Percentiles rank a stretch among this genome's conserved stretches.
phyloP scores from a whole-genome alignment of 2,113 vertebrate species.

The Poeciliopsis turrubarensis region DNA sequence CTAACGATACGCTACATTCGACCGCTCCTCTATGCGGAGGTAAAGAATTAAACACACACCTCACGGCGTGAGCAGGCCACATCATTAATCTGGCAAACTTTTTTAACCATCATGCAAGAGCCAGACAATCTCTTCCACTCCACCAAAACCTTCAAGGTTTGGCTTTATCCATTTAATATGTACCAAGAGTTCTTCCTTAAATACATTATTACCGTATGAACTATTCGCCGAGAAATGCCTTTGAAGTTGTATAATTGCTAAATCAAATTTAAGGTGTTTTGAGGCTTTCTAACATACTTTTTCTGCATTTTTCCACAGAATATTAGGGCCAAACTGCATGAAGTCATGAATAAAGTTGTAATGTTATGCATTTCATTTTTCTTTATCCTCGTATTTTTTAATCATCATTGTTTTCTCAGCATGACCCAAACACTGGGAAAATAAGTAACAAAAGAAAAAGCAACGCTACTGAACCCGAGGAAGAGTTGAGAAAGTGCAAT shows the following conservation, averaged over 20 bases:
- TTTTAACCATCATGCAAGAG: neutral
- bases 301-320: neutral
- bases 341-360: no score
- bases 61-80: neutral
- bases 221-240: neutral
- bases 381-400: no score
- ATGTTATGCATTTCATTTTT: no score
- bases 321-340: no score
- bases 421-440: neutral
- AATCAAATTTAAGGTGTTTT: neutral
- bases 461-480: no score
- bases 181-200: neutral
- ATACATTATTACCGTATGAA: neutral
- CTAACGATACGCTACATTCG: neutral
- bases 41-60: neutral
- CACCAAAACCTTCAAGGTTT: neutral
- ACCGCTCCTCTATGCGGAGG: neutral
- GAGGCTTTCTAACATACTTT: neutral
- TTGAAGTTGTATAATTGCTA: neutral
- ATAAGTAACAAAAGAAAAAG: neutral
- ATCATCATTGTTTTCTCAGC: no score
- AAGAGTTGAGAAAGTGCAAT: no score
- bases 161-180: neutral
- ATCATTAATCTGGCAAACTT: neutral
- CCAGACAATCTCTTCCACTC: neutral